Evolutionary conservation across 1,140 invertebrate species (phyloP).

Genomic region (Meloidogyne exigua): DNA sequence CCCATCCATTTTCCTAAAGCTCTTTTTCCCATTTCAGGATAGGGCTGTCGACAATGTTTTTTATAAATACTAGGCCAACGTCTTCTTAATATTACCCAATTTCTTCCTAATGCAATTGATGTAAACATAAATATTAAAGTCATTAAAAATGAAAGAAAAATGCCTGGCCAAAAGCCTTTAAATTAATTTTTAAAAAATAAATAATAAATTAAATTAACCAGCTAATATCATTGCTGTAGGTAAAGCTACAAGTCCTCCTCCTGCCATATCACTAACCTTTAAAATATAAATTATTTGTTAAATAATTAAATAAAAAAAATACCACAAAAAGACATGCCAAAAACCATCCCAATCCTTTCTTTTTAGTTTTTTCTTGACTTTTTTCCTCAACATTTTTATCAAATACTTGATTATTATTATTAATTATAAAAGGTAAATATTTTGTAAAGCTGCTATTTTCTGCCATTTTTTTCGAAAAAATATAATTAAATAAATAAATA

Average conservation of each 20-base stretch:
- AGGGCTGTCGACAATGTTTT: constrained; percentile 69
- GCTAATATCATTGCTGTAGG: constrained; percentile 60
- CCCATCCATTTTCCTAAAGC: constrained; percentile 70
- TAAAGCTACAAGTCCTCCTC: constrained; percentile 57
- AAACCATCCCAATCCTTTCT: constrained; percentile 26
- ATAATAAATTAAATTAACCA: constrained; percentile 21
- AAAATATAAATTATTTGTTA: constrained; percentile 24
- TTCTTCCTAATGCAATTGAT: constrained; percentile 68
- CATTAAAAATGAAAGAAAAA: constrained; percentile 51
- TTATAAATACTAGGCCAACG: constrained; percentile 69
- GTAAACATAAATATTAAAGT: constrained; percentile 47
- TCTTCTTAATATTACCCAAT: constrained; percentile 74
- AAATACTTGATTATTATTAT: not conserved
- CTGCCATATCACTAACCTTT: constrained; percentile 59
- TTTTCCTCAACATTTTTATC: not conserved
- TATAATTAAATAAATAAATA: too few species aligned
- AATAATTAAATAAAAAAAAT: not conserved
- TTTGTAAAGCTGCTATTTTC: not conserved
- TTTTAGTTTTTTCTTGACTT: not conserved
- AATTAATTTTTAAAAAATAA: constrained; percentile 10
- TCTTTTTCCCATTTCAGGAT: constrained; percentile 71
- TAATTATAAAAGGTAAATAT: not conserved
- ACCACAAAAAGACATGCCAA: constrained; percentile 19
- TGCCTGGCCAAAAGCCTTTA: constrained; percentile 52
- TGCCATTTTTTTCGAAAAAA: not conserved